A percentile compares a stretch with the other conserved stretches of the same genome.
Evolutionary conservation across 2,888 invertebrate species (phyloP).

Genomic region (Heliconius cydno): DNA sequence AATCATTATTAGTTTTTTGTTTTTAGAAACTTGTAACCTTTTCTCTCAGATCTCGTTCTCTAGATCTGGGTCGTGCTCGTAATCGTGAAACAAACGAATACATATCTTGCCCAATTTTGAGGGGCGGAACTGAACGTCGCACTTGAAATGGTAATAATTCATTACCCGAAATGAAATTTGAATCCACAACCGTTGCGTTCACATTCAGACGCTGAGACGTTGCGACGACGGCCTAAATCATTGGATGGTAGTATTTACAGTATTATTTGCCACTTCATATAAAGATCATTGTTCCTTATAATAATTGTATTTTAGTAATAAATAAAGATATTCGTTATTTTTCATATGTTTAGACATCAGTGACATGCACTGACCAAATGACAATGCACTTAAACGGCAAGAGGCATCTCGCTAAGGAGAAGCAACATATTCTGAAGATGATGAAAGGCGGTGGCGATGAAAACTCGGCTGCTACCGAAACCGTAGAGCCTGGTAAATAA

Average conservation of each 20-base stretch:
- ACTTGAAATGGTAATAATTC: background rate
- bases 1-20: background rate
- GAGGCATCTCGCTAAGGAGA: slow-evolving; percentile 82
- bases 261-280: background rate
- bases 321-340: background rate
- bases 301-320: background rate
- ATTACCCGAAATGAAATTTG: background rate
- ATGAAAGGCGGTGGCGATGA: slow-evolving; percentile 59
- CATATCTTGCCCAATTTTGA: background rate
- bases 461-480: background rate
- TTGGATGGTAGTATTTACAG: background rate
- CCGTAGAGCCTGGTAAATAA: slow-evolving; percentile 19
- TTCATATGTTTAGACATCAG: slow-evolving; percentile 64
- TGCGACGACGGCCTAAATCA: too few relatives aligned
- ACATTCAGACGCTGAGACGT: background rate
- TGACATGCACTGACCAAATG: slow-evolving; percentile 84
- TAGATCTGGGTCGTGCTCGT: too few relatives aligned
- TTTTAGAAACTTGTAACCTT: too few relatives aligned
- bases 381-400: slow-evolving; percentile 84
- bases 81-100: too few relatives aligned
- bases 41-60: too few relatives aligned
- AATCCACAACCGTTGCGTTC: background rate
- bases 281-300: background rate
- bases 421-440: slow-evolving; percentile 69
- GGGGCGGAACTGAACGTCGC: background rate